Percentiles rank a stretch among this genome's conserved stretches.
Evolutionary conservation across 1,140 invertebrate species (phyloP).

Genomic region (Scaptodrosophila lebanonensis): DNA sequence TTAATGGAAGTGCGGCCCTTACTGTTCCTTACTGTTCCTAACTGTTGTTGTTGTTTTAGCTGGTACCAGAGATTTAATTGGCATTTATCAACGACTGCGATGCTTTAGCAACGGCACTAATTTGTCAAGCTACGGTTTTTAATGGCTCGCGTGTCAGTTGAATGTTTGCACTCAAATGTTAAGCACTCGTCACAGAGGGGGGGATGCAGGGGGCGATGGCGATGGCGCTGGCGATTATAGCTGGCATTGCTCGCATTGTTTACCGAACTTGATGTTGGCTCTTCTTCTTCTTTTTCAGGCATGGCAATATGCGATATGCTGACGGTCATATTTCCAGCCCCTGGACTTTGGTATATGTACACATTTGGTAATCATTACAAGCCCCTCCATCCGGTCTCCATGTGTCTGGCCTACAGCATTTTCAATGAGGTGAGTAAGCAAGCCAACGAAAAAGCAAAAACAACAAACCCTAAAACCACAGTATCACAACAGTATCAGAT

Average conservation of each 20-base stretch:
- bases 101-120: too few relatives aligned
- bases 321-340: constrained; percentile 91
- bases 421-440: constrained; percentile 85
- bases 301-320: constrained; percentile 97
- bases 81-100: too few relatives aligned
- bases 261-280: neutral
- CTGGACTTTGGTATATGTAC: constrained; percentile 93
- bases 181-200: too few relatives aligned
- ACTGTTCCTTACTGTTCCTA: too few relatives aligned
- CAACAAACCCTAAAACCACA: neutral
- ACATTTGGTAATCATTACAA: constrained; percentile 91
- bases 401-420: constrained; percentile 87
- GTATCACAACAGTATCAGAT: constrained; percentile 2
- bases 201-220: too few relatives aligned
- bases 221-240: neutral
- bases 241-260: neutral
- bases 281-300: constrained; percentile 63
- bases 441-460: constrained; percentile 27
- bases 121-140: too few relatives aligned
- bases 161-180: too few relatives aligned
- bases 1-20: too few relatives aligned
- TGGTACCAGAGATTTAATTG: too few relatives aligned
- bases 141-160: too few relatives aligned
- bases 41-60: too few relatives aligned
- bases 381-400: constrained; percentile 83